Evolutionary conservation across 2,888 invertebrate species (phyloP).

Genomic region (Laspeyria flexula): DNA sequence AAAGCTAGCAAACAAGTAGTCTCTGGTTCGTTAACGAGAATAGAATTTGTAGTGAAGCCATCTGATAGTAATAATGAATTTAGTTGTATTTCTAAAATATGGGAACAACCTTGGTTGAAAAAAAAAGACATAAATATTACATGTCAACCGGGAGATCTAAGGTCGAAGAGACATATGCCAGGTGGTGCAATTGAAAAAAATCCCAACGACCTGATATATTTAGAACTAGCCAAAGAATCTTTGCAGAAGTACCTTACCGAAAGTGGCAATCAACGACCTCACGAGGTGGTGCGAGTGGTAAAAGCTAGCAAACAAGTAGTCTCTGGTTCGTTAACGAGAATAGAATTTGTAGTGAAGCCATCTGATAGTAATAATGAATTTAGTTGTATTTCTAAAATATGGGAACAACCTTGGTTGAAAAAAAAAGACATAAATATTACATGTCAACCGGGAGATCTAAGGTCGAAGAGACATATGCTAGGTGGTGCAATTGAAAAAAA

Average conservation of each 20-base stretch:
- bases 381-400: constrained; percentile 36
- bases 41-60: constrained; percentile 32
- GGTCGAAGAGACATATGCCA: constrained; percentile 16
- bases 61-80: background rate
- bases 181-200: constrained; percentile 32
- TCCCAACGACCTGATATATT: constrained; percentile 40
- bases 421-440: constrained; percentile 38
- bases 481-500: constrained; percentile 32
- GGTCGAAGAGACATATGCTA: constrained; percentile 16
- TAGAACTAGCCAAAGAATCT: constrained; percentile 44
- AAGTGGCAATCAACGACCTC: constrained; percentile 14
- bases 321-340: constrained; percentile 26
- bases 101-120: constrained; percentile 34
- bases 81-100: constrained; percentile 36
- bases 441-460: constrained; percentile 25
- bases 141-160: constrained; percentile 25
- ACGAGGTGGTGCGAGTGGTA: constrained; percentile 25
- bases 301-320: constrained; percentile 43
- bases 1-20: constrained; percentile 43
- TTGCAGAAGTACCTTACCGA: constrained; percentile 39
- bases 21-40: constrained; percentile 26
- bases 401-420: constrained; percentile 34
- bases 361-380: background rate
- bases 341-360: constrained; percentile 32
- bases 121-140: constrained; percentile 38